Evolutionary conservation across 1,140 invertebrate species (phyloP), one percentile per base, ranked within the genome.

Genomic region (Rhizoglyphus robini): DNA sequence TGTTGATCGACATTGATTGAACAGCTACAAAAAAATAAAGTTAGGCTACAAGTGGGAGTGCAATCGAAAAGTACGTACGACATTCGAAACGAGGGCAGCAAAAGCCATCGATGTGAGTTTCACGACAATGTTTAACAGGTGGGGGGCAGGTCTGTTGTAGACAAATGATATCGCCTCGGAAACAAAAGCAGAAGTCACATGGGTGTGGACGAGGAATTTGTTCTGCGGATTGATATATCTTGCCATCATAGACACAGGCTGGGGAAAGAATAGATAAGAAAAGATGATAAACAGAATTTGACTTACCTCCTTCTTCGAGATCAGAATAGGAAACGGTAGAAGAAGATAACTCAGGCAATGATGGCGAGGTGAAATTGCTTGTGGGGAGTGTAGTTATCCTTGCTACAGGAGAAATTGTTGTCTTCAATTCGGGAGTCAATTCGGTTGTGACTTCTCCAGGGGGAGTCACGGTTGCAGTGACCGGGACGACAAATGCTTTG

Each of bases 131-230:
- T 46, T 85, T 83, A 69, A 93, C 91, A 51, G 91, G 91, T 31
- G 90, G 90, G 59, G 91, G 91, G 77, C 91, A 95, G 72, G 88
- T 90, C 75, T 95, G 91, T 76, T 94, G 90, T 47, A 95, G 77
- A 71, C 91, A 95, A 69, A 95, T 94, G 68, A 95, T 93, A 73
- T 94, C 91, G 8, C 68, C 90, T 76, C 90, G 82, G 80, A 94
- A 95, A 80, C 91, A 95, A 84, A 95, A 95, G 76, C 91, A 95
- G 80, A 94, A 95, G 73, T 94, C 90, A 74, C 91, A 95, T 31
- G 90, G 88, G 79, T 95, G 88, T 67, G 91, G 87, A 70, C 90
- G 79, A 25, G 90, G 90, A 68, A 95, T 92, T 79, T 95, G 91
- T 78, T 94, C 90, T 3, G 90, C 90, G 0, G 89, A 93, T 34